Evolutionary conservation across 2,797 vertebrate genomes (phyloP), one percentile per base, ranked within the genome.

Genomic region (Leuciscus waleckii): DNA sequence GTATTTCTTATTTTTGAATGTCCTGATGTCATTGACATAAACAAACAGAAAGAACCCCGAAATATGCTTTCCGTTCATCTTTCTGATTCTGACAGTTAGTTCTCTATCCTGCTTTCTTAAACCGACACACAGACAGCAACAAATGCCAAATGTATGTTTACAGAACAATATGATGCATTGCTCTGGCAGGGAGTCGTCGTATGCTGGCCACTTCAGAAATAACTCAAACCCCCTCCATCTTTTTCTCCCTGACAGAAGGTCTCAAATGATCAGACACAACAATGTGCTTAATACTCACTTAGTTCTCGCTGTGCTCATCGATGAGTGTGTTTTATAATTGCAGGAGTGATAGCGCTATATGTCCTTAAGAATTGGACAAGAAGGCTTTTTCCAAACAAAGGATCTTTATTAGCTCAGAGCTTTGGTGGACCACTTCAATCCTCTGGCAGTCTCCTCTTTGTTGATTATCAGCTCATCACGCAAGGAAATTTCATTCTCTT

Each of bases 71-170:
- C 37, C 8, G 0, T n/a, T 65, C 26, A 65, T 43, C 11, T 71
- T 71, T 71, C 69, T 43, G 37, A 39, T 79, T 23, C 76, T 63
- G n/a, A 29, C n/a, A 32, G 58, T 29, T 79, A 29, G 54, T 29
- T 65, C 6, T 79, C 26, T 14, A 16, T 19, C 23, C 78, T 35
- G 7, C 39, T 67, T 67, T 58, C 49, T 69, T n/a, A 37, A 69
- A 43, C 37, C 1, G 37, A 69, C 41, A 29, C 37, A 83, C 56
- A 65, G 39, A 83, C 83, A 82, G 80, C 79, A 89, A 86, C 87
- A 92, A 92, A 91, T 91, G 85, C 88, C 92, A 89, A 85, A 89
- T 83, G 90, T 92, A 91, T 91, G 54, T 91, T 89, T 90, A 86
- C 89, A 91, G 90, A 76, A 92, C 90, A 93, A 92, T 89, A 90